Evolutionary conservation across 2,797 vertebrate species (phyloP), one percentile per base, ranked within the genome.

Genomic region (Malurus splendens): DNA sequence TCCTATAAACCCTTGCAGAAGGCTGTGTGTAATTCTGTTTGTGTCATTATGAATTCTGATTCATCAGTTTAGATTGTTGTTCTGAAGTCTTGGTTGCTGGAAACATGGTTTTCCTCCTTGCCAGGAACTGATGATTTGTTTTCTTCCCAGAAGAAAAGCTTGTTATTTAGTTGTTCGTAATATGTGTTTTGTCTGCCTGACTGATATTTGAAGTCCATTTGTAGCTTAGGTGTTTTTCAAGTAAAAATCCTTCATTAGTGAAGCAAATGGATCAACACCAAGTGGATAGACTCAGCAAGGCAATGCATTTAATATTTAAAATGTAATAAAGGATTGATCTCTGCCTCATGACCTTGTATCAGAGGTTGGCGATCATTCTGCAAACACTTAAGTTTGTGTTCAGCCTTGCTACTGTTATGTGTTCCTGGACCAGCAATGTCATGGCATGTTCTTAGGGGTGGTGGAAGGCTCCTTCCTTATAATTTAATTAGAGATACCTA

Each of bases 31-130:
- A 89, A 90, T 90, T 89, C 87, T 93, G 87, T 94, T 95, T 94
- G 87, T 92, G 82, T 61, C 82, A 82, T 93, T 90, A 92, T 3
- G 6, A 92, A 89, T 81, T 91, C 87, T 94, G 90, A 92, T 94
- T 93, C 92, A 90, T 95, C 77, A 70, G 60, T 87, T 93, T 78
- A 84, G 64, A 66, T 84, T 82, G 83, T 64, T 94, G 61, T 82
- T 87, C 80, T 89, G 77, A 91, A 90, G 77, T 79, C 85, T 51
- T 86, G 71, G 90, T 93, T 95, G 87, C 95, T 94, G 92, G 92
- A 82, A 92, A 89, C 64, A 73, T 67, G 62, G 70, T 70, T 87
- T 95, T 86, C 80, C 36, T 93, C 39, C 48, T 93, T 92, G 93
- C 90, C 93, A 94, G 92, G 90, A 93, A 93, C 0, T 38, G 38